phyloP scores from a whole-genome alignment of 2,113 vertebrate species.

The Plecotus auritus region DNA sequence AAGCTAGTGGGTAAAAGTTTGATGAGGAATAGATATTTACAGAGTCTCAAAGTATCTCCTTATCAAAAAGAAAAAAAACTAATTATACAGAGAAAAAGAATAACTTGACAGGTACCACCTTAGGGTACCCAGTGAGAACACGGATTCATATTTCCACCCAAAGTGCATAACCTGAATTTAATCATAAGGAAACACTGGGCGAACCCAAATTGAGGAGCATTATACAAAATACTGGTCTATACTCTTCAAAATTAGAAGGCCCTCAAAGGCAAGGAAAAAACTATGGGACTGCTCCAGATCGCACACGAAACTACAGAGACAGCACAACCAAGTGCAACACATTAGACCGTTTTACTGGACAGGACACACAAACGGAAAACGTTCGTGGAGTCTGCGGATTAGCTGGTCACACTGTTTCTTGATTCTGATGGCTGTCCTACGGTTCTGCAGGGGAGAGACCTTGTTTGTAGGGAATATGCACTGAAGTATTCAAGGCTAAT shows the following conservation, averaged over 20 bases:
- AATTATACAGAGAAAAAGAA: not conserved
- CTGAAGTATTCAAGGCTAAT: not conserved
- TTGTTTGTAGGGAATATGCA: not conserved
- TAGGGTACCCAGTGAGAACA: not conserved
- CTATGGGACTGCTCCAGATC: not conserved
- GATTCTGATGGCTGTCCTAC: not conserved
- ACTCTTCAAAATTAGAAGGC: not conserved
- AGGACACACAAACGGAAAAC: not conserved
- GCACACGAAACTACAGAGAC: not conserved
- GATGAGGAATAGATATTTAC: not conserved
- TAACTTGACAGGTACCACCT: not conserved
- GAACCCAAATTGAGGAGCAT: not conserved
- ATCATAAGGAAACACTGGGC: not conserved
- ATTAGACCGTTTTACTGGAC: not conserved
- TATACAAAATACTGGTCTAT: not conserved
- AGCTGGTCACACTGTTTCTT: not conserved
- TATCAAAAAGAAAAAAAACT: not conserved
- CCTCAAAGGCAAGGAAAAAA: not conserved
- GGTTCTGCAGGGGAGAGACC: not conserved
- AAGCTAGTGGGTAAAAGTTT: not conserved
- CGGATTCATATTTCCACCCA: not conserved
- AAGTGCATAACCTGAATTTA: not conserved
- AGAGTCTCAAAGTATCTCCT: not conserved
- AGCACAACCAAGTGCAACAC: not conserved
- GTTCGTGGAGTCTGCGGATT: not conserved